Evolutionary conservation across 1,140 invertebrate genomes (phyloP), one percentile per base, ranked within the genome.

Genomic region (Eueides isabella): DNA sequence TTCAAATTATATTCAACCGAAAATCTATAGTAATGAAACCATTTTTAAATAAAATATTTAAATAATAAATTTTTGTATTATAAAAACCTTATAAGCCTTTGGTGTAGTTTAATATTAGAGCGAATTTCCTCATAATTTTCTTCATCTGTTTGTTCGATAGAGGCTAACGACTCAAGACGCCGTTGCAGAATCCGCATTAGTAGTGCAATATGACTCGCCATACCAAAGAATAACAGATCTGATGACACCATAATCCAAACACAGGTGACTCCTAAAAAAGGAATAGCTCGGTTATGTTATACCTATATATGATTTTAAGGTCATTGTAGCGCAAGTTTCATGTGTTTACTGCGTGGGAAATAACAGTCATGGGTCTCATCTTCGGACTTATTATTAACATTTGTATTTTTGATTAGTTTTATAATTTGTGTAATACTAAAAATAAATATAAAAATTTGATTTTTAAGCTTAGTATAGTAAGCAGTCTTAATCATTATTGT

Each of bases 241-340:
- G 90, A 89, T 28, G 81, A 80, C 5, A 92, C 80, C 89, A 91
- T 93, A 72, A 88, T 88, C 87, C 85, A 92, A 2, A 92, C 90
- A 71, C 88, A 90, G 7, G 86, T 87, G 73, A 89, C 84, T 69
- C 91, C 91, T 93, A 55, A 38, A 79, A 78, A 66, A n/a, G 73
- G 61, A 30, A n/a, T 26, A 63, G 12, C 2, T 5, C 48, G 23
- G 19, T 55, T 55, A 55, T 11, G 7, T 55, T 55, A 55, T 23
- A 11, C 3, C 2, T 55, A 26, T 55, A 23, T 12, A 55, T 44
- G 16, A 19, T 44, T 44, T 44, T 44, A 44, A 44, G 16, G n/a
- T 44, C 41, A 44, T 44, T 44, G 41, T 6, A 31, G 31, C 31
- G 12, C 14, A n/a, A 44, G 11, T 68, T 44, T 48, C 66, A 48